Evolutionary conservation across 2,888 invertebrate species (phyloP), one percentile per base, ranked within the genome.

Genomic region (Microctonus aethiopoides): DNA sequence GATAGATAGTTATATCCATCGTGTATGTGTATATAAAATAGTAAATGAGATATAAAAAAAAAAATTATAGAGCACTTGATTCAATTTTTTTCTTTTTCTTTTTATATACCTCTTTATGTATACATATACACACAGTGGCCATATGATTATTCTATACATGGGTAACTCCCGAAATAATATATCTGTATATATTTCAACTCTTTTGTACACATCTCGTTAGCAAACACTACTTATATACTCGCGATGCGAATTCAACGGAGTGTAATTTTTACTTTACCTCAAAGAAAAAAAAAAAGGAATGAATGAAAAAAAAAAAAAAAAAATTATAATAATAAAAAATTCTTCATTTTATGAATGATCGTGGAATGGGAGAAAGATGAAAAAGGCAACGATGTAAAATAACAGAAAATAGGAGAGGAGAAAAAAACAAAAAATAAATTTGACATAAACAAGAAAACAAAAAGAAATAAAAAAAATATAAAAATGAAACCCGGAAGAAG

Each of bases 141-240:
- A n/a, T n/a, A n/a, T n/a, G n/a, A n/a, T n/a, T n/a, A n/a, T n/a
- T n/a, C n/a, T n/a, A n/a, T n/a, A n/a, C n/a, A n/a, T n/a, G n/a
- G n/a, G n/a, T n/a, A n/a, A n/a, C 20, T 32, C 34, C 16, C 34
- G 39, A 54, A 22, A 13, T 16, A n/a, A 34, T 16, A 36, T 34
- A 52, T 26, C 24, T 20, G n/a, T 56, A n/a, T n/a, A n/a, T n/a
- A n/a, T n/a, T n/a, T n/a, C n/a, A n/a, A n/a, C 26, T 20, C 10
- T 52, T 32, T 34, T 52, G 24, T 32, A 11, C 5, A 36, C 24
- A 2, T 78, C 80, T 83, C 81, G 78, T 82, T 82, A 81, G 79
- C 75, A 77, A 81, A 51, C 20, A 79, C 76, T 79, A 79, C 83
- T 82, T 81, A 80, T 80, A 77, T 75, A n/a, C n/a, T n/a, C 67